Base-by-base conservation (phyloP, 2,797 vertebrate genomes). In the Erethizon dorsatum region DNA sequence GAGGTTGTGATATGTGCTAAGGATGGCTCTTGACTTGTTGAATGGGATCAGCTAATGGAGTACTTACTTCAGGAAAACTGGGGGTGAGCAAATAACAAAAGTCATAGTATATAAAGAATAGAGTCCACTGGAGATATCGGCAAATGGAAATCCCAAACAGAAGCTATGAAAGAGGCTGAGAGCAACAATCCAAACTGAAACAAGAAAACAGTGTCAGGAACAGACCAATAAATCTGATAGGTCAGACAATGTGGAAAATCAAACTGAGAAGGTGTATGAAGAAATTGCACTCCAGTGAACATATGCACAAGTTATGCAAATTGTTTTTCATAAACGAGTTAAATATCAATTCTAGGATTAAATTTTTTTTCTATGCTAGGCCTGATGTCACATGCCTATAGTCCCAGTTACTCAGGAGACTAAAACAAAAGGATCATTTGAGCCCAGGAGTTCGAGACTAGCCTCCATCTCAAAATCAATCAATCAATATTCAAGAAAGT, bases 1-100 rank as follows among this genome's bases (percentile, higher is more conserved):
- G 61, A 97, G 31, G 28, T 7, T 91, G 31, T 45, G 1, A 65
- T 50, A 6, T 56, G 6, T 63, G 9, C 41, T 50, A 82, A 88
- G 41, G 65, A 71, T 47, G 50, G 37, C 22, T 77, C 56, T 57
- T 52, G 8, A 31, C 31, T 59, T 78, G 54, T 41, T 75, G 24
- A 71, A 91, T 89, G 59, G 24, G 61, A 31, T 31, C 47, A 24
- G 52, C 31, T 71, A 52, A 93, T 31, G 26, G 31, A 75, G 26
- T 41, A n/a, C 9, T 63, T 20, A 93, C 77, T 31, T 31, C 56
- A 87, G 50, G 63, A 90, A 95, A 89, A 73, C 28, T 69, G 15
- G 18, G 15, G 41, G n/a, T 77, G 73, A 91, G 65, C 50, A 89
- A 93, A 91, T 18, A 93, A 26, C 47, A 97, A 78, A 94, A 75